Conservation (phyloP, 2,888 invertebrate species). For the Apomyelois bistriatella region DNA sequence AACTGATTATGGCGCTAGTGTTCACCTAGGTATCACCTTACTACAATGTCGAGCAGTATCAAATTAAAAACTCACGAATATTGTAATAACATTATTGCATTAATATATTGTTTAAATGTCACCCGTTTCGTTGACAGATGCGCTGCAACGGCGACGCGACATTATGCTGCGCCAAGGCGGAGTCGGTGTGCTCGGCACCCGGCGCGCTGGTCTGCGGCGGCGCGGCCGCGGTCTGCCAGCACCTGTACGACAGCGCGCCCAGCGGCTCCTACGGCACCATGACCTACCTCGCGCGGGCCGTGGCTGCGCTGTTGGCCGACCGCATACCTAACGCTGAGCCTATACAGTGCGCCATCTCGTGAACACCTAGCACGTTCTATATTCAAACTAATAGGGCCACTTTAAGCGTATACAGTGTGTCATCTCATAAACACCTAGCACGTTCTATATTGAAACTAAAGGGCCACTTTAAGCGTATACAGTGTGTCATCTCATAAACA, state of each 20-base stretch:
- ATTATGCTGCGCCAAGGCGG: slow-evolving; percentile 92
- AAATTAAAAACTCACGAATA: too few species aligned
- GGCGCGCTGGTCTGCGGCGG: slow-evolving; percentile 91
- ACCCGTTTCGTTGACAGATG: slow-evolving; percentile 84
- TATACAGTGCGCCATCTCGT: slow-evolving; percentile 89
- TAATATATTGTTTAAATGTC: too few species aligned
- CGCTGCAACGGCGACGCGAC: slow-evolving; percentile 95
- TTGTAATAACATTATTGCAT: too few species aligned
- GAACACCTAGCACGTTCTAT: slow-evolving; percentile 29
- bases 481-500: too few species aligned
- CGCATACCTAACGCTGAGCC: slow-evolving; percentile 88
- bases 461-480: too few species aligned
- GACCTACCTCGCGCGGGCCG: slow-evolving; percentile 95
- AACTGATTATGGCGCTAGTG: too few species aligned
- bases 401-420: too few species aligned
- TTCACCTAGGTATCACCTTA: too few species aligned
- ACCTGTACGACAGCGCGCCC: slow-evolving; percentile 98
- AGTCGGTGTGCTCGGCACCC: slow-evolving; percentile 69
- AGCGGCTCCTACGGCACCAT: slow-evolving; percentile 98
- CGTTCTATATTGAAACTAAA: too few species aligned
- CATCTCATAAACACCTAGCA: too few species aligned
- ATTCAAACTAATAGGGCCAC: too few species aligned
- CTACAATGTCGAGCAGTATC: too few species aligned
- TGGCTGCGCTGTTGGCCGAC: slow-evolving; percentile 84
- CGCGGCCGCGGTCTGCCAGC: slow-evolving; percentile 96